phyloP scores from a whole-genome alignment of 2,113 vertebrate genomes.

The Toxotes jaculatrix region DNA sequence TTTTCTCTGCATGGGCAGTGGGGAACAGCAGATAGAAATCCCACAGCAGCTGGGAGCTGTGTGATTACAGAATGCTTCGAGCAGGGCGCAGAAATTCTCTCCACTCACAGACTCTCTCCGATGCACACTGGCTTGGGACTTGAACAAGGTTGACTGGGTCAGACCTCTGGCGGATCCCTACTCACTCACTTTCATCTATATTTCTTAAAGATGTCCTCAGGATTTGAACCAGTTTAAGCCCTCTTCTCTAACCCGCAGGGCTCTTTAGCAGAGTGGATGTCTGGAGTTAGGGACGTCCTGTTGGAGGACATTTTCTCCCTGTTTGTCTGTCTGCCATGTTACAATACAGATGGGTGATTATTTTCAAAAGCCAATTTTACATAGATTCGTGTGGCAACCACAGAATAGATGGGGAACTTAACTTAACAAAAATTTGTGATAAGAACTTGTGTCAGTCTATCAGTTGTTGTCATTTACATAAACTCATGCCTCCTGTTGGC shows the following conservation, averaged over 20 bases:
- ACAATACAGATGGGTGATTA: neutral
- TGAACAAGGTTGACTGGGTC: conserved; percentile 58
- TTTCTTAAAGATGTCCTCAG: conserved; percentile 25
- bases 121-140: conserved; percentile 46
- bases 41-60: conserved; percentile 57
- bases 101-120: conserved; percentile 21
- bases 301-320: conserved; percentile 17
- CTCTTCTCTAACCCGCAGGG: conserved; percentile 38
- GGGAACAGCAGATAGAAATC: conserved; percentile 54
- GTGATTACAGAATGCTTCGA: conserved; percentile 65
- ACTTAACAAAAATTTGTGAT: conserved; percentile 7
- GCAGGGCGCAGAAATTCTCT: conserved; percentile 58
- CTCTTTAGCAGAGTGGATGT: conserved; percentile 45
- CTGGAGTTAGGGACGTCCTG: conserved; percentile 23
- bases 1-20: conserved; percentile 35
- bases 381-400: neutral
- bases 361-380: conserved; percentile 12
- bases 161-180: conserved; percentile 26
- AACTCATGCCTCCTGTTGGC: conserved; percentile 5
- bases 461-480: conserved; percentile 7
- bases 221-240: conserved; percentile 34
- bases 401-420: neutral
- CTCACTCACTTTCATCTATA: conserved; percentile 41
- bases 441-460: neutral
- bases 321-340: neutral